Percentiles rank a stretch among this genome's conserved stretches.
Evolutionary conservation across 2,888 invertebrate genomes (phyloP).

Genomic region (Syrista parreyssii): DNA sequence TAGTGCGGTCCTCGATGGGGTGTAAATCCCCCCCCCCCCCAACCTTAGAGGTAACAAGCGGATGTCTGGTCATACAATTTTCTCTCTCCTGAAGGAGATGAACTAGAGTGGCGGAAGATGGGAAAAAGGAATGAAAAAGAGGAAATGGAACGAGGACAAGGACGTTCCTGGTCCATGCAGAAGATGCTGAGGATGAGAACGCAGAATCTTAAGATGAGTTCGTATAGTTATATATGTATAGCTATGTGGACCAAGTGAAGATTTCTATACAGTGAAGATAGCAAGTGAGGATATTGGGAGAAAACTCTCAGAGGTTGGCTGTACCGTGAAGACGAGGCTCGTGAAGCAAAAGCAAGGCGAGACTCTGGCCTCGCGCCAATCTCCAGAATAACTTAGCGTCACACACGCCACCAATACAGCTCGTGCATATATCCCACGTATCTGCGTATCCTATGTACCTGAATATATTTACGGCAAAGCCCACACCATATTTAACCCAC

Average conservation of each 20-base stretch:
- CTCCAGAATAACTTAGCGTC: constrained; percentile 46
- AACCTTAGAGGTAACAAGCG: neutral
- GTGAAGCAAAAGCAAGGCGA: constrained; percentile 14
- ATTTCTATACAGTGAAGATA: neutral
- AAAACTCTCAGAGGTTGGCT: neutral
- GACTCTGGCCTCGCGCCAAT: constrained; percentile 44
- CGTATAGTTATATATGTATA: neutral
- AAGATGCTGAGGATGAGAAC: neutral
- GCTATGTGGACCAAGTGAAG: neutral
- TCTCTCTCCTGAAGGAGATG: neutral
- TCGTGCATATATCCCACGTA: neutral
- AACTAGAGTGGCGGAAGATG: neutral
- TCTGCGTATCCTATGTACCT: neutral
- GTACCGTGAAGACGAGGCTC: neutral
- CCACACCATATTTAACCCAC: neutral
- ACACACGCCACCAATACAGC: constrained; percentile 31
- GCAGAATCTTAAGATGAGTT: neutral
- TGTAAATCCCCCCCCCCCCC: neutral
- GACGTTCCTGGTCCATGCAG: neutral
- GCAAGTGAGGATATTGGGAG: neutral
- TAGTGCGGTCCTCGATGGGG: neutral
- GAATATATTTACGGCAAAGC: constrained; percentile 6
- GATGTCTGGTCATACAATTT: neutral
- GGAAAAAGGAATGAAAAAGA: neutral
- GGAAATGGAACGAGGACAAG: neutral